phyloP scores from a whole-genome alignment of 2,113 vertebrate species.

The Mormyrus lacerda region DNA sequence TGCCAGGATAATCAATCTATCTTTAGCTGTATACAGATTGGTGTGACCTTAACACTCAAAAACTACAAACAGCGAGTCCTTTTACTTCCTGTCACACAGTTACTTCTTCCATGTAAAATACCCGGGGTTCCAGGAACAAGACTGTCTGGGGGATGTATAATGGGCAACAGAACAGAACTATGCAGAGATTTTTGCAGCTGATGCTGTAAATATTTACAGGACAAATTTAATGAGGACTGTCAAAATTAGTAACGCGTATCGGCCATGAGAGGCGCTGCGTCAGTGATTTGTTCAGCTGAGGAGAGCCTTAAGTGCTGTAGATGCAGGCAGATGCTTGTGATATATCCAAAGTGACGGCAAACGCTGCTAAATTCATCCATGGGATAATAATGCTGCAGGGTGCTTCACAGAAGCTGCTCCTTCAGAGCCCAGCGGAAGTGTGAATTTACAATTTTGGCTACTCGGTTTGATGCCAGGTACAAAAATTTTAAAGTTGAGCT shows the following conservation, averaged over 20 bases:
- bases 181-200: background rate
- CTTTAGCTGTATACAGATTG: constrained; percentile 18
- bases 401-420: background rate
- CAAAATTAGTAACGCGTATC: background rate
- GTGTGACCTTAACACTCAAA: background rate
- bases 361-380: constrained; percentile 10
- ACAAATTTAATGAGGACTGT: background rate
- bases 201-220: background rate
- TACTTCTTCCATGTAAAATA: background rate
- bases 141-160: background rate
- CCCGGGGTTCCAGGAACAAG: background rate
- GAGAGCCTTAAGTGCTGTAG: background rate
- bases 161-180: background rate
- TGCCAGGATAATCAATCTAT: constrained; percentile 27
- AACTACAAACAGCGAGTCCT: background rate
- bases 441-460: background rate
- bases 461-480: background rate
- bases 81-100: background rate
- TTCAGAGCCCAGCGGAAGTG: constrained; percentile 3
- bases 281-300: background rate
- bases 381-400: background rate
- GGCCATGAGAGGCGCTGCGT: background rate
- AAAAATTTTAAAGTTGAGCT: background rate
- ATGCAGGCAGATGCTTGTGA: background rate
- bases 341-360: background rate